Percentiles rank a stretch among this genome's conserved stretches.
Conservation (phyloP, 2,113 vertebrate species). For the Nothocercus nigrocapillus region DNA sequence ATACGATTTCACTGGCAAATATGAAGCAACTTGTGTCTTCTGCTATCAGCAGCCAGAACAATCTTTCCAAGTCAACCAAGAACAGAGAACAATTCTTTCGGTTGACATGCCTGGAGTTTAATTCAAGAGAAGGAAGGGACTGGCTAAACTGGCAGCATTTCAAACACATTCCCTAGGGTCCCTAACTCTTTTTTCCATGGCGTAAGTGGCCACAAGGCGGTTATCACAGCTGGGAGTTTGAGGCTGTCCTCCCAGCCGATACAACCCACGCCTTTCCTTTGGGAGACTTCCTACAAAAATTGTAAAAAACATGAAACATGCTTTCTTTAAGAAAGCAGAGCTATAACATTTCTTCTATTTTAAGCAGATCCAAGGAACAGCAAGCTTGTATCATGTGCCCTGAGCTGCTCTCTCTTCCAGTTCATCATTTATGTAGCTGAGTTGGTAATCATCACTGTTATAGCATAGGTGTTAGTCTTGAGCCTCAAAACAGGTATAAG, state of each 20-base stretch:
- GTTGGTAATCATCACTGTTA: neutral
- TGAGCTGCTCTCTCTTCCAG: neutral
- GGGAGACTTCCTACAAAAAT: neutral
- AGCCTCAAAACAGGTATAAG: neutral
- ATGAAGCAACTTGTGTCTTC: neutral
- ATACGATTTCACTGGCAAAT: neutral
- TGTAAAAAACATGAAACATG: neutral
- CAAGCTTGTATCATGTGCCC: neutral
- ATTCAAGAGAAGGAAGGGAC: neutral
- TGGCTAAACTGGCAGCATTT: neutral
- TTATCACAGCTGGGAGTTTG: slow-evolving; percentile 39
- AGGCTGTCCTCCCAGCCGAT: neutral
- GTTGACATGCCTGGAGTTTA: neutral
- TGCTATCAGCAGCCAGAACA: neutral
- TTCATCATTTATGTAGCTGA: neutral
- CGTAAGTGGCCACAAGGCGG: neutral
- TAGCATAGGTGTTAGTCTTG: neutral
- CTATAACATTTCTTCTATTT: neutral
- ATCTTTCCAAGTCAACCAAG: neutral
- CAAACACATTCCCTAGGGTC: neutral
- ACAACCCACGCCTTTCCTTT: slow-evolving; percentile 1
- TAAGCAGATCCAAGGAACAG: neutral
- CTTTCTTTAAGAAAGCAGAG: neutral
- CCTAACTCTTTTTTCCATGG: neutral
- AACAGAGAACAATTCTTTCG: neutral